These are phyloP conservation scores for Drosophila triauraria DNA, from an alignment of 1,140 invertebrate species.

Conservation along the genomic window DNA sequence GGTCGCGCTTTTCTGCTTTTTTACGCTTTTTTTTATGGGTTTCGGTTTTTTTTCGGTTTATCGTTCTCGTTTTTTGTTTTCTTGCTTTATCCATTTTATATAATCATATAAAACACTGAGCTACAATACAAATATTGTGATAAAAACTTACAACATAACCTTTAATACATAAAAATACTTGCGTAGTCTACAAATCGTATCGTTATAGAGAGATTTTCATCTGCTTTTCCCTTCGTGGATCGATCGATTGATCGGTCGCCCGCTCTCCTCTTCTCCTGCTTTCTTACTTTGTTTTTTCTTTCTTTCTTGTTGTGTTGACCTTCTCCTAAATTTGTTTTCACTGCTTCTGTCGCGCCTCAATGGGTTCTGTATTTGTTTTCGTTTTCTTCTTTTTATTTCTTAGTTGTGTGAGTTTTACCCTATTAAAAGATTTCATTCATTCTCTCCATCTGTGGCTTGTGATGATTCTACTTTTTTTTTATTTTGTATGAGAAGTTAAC, in stretches of 20 bases:
- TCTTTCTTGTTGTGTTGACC: conserved; percentile 29
- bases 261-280: conserved; percentile 34
- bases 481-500: conserved; percentile 20
- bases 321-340: conserved; percentile 66
- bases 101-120: conserved; percentile 85
- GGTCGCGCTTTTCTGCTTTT: conserved; percentile 41
- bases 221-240: conserved; percentile 49
- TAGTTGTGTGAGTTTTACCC: conserved; percentile 61
- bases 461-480: conserved; percentile 32
- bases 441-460: conserved; percentile 24
- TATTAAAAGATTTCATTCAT: conserved; percentile 55
- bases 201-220: conserved; percentile 66
- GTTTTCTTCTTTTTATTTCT: conserved; percentile 23
- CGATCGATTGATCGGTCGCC: conserved; percentile 35
- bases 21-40: conserved; percentile 56
- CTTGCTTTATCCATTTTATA: conserved; percentile 76
- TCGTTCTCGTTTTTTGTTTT: conserved; percentile 46
- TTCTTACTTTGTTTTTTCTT: conserved; percentile 11
- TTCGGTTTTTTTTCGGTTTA: conserved; percentile 55
- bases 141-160: conserved; percentile 85
- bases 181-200: conserved; percentile 84
- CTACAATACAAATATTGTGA: conserved; percentile 85
- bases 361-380: conserved; percentile 46
- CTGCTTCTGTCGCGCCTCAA: conserved; percentile 49
- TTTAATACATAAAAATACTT: conserved; percentile 85